Evolutionary conservation across 2,113 vertebrate genomes (phyloP), one percentile per base, ranked within the genome.

Genomic region (Camelus bactrianus): DNA sequence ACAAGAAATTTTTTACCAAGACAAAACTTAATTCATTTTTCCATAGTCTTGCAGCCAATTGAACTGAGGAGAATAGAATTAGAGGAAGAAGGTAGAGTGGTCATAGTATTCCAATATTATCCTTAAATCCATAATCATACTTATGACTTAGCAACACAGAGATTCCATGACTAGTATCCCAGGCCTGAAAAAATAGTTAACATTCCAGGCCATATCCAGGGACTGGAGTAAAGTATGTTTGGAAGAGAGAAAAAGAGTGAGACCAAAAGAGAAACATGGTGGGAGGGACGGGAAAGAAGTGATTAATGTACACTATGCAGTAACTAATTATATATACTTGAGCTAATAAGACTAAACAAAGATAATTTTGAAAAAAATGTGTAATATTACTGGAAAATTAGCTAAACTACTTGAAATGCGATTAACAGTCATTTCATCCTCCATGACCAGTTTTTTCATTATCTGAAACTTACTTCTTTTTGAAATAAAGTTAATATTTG

Each of bases 401-500:
- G 94, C 84, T 93, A 80, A 79, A 65, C n/a, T n/a, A n/a, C n/a
- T n/a, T n/a, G n/a, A n/a, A n/a, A n/a, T n/a, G n/a, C n/a, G n/a
- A n/a, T n/a, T n/a, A n/a, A n/a, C n/a, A n/a, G n/a, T n/a, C n/a
- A n/a, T n/a, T n/a, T n/a, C n/a, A n/a, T n/a, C n/a, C n/a, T n/a
- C n/a, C n/a, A n/a, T n/a, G n/a, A n/a, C n/a, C n/a, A n/a, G n/a
- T n/a, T n/a, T n/a, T 97, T 98, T 98, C 67, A 95, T 98, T 97
- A 96, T 89, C 58, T 93, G 52, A 97, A 94, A n/a, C 92, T 86
- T 96, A 42, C 22, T 30, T 91, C 86, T 93, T 91, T 96, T 97
- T 95, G 92, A 94, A 97, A 97, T 98, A 98, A 98, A 83, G n/a
- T 97, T 98, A 97, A 95, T 96, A 98, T 95, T 96, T 94, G 72